Conservation (phyloP, 2,113 vertebrate species). For the Megatriorchis doriae region DNA sequence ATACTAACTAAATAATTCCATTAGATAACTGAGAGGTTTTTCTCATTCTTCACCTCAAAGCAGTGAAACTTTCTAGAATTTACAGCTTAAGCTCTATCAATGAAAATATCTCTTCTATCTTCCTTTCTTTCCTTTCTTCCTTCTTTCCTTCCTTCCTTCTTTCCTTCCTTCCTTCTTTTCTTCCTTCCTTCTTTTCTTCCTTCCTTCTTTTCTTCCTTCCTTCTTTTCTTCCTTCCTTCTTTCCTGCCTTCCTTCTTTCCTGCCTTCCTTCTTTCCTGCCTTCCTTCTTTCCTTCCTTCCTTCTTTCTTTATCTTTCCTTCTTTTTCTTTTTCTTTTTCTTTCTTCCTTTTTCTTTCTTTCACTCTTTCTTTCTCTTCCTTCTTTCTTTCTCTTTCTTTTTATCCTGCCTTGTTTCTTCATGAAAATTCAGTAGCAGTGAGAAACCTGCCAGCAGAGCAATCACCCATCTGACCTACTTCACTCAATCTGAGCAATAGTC, state of each 20-base stretch:
- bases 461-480: not conserved
- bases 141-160: not conserved
- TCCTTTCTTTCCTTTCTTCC: not conserved
- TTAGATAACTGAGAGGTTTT: not conserved
- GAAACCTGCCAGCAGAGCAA: not conserved
- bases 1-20: not conserved
- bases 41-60: not conserved
- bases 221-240: not conserved
- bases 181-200: not conserved
- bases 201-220: not conserved
- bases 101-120: not conserved
- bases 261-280: not conserved
- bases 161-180: not conserved
- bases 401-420: not conserved
- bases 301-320: not conserved
- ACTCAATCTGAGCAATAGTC: not conserved
- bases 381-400: not conserved
- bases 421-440: not conserved
- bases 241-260: not conserved
- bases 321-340: too few species aligned
- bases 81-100: not conserved
- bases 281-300: not conserved
- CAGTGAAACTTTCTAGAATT: not conserved
- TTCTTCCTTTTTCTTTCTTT: not conserved
- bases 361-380: too few species aligned